Evolutionary conservation across 1,140 invertebrate species (phyloP).

Genomic region (Drosophila eugracilis): DNA sequence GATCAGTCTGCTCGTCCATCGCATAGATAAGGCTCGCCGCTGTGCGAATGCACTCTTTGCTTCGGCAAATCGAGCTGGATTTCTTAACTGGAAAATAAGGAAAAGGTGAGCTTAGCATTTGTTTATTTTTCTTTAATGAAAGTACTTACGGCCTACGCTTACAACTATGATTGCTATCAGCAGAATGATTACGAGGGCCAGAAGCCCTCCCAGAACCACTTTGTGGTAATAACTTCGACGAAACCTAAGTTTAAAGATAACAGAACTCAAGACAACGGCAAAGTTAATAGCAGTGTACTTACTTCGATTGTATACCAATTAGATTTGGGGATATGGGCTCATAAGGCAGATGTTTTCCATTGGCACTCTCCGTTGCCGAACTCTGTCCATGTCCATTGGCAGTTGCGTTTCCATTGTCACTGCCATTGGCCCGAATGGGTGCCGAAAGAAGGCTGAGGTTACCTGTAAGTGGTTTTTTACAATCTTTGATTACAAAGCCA

Average conservation of each 20-base stretch:
- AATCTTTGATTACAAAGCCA: neutral
- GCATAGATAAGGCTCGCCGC: conserved; percentile 87
- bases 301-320: conserved; percentile 82
- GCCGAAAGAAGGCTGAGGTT: conserved; percentile 64
- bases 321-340: conserved; percentile 52
- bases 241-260: conserved; percentile 82
- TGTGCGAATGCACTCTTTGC: conserved; percentile 87
- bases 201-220: conserved; percentile 81
- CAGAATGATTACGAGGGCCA: conserved; percentile 85
- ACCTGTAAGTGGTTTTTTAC: conserved; percentile 45
- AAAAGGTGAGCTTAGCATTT: neutral
- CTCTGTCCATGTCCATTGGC: conserved; percentile 35
- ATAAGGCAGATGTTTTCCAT: conserved; percentile 64
- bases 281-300: neutral
- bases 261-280: conserved; percentile 7
- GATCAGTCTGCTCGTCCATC: conserved; percentile 87
- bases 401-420: conserved; percentile 16
- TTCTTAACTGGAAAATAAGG: conserved; percentile 48
- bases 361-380: conserved; percentile 34
- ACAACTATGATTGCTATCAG: conserved; percentile 84
- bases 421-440: conserved; percentile 37
- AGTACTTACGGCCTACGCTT: conserved; percentile 42
- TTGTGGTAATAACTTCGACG: conserved; percentile 86
- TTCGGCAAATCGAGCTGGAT: conserved; percentile 85
- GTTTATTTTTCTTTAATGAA: neutral